Conservation (phyloP, 1,140 invertebrate species). For the Drosophila orosa region DNA sequence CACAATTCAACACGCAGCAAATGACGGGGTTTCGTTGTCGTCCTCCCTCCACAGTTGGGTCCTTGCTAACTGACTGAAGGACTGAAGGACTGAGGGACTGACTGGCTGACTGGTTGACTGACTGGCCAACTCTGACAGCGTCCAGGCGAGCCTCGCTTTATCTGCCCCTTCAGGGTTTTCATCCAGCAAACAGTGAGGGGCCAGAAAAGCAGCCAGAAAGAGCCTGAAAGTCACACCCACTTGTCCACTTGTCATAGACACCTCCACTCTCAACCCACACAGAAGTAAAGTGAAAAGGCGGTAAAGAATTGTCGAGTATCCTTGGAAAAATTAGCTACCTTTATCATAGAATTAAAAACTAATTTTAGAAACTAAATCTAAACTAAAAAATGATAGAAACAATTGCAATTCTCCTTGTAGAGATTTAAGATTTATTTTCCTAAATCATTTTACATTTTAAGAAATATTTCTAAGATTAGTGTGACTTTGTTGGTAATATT, state of each 20-base stretch:
- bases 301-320: not conserved
- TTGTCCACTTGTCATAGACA: conserved; percentile 70
- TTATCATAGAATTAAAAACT: not conserved
- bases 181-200: conserved; percentile 11
- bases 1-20: conserved; percentile 73
- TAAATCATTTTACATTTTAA: not conserved
- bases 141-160: conserved; percentile 59
- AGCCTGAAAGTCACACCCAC: conserved; percentile 29
- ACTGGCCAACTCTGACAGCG: conserved; percentile 69
- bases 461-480: too few relatives aligned
- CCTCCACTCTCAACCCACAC: conserved; percentile 18
- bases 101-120: conserved; percentile 42
- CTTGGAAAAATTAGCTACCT: not conserved
- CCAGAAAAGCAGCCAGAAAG: not conserved
- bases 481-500: too few relatives aligned
- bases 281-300: not conserved
- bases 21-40: conserved; percentile 27
- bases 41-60: not conserved
- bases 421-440: not conserved
- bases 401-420: too few relatives aligned
- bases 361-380: not conserved
- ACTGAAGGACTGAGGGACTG: conserved; percentile 26
- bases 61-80: conserved; percentile 15
- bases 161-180: conserved; percentile 54
- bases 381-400: too few relatives aligned